A percentile compares a stretch with the other conserved stretches of the same genome.
These are phyloP conservation scores for Tupiocoris notatus DNA, from an alignment of 2,888 invertebrate genomes.

Conservation along the genomic window DNA sequence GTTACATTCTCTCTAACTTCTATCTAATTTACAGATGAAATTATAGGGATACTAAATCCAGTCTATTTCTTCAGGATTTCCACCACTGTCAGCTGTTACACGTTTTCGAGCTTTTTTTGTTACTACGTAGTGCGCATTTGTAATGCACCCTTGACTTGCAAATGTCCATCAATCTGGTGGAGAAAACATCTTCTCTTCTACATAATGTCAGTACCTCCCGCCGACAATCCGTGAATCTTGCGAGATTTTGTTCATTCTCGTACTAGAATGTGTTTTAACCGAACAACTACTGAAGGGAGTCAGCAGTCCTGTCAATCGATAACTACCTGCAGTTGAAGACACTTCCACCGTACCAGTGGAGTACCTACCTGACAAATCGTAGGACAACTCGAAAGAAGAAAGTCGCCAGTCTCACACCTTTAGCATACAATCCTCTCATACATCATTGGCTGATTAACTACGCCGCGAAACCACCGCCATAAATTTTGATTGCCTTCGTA, in stretches of 20 bases:
- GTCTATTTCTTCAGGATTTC: too few relatives aligned
- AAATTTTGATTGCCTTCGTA: slow-evolving; percentile 3
- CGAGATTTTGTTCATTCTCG: background rate
- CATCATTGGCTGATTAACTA: slow-evolving; percentile 38
- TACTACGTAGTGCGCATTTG: too few relatives aligned
- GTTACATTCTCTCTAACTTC: too few relatives aligned
- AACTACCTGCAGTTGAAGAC: background rate
- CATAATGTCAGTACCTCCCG: too few relatives aligned
- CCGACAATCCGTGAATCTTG: background rate
- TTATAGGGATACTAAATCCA: too few relatives aligned
- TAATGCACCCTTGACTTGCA: too few relatives aligned
- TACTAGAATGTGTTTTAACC: background rate
- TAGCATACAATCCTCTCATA: slow-evolving; percentile 36
- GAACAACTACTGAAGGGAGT: background rate
- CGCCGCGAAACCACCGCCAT: background rate
- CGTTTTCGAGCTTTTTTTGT: too few relatives aligned
- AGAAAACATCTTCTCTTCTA: too few relatives aligned
- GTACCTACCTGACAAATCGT: background rate
- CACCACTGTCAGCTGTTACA: too few relatives aligned
- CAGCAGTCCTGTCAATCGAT: background rate
- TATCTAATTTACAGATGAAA: too few relatives aligned
- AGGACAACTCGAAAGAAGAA: background rate
- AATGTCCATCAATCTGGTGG: too few relatives aligned
- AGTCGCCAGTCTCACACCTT: slow-evolving; percentile 33
- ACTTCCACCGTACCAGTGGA: too few relatives aligned